phyloP scores from a whole-genome alignment of 2,113 vertebrate genomes.

The Periophthalmodon schlosseri region DNA sequence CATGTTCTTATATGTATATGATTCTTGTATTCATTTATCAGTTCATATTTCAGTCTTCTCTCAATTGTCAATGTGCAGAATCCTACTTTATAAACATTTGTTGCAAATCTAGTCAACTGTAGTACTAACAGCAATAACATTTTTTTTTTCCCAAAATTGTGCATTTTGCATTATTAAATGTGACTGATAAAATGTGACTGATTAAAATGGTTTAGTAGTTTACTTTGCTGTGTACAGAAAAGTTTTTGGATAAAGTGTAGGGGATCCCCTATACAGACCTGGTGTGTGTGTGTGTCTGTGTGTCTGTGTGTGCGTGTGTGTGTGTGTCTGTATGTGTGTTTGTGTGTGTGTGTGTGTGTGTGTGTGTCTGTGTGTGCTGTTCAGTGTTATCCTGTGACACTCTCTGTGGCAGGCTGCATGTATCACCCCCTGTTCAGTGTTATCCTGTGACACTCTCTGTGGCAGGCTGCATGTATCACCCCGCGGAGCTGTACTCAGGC shows the following conservation, averaged over 20 bases:
- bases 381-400: background rate
- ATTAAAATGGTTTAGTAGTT: background rate
- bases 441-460: constrained; percentile 10
- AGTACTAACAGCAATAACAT: too few relatives aligned
- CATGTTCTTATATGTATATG: too few relatives aligned
- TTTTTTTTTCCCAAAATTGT: too few relatives aligned
- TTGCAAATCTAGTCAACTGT: too few relatives aligned
- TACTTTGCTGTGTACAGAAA: background rate
- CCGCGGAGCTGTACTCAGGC: constrained; percentile 86
- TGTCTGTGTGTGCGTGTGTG: too few relatives aligned
- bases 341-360: too few relatives aligned
- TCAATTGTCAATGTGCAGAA: too few relatives aligned
- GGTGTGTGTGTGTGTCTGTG: constrained; percentile 35
- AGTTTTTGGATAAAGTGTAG: constrained; percentile 57
- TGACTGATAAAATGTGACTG: background rate
- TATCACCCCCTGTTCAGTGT: constrained; percentile 76
- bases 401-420: constrained; percentile 84
- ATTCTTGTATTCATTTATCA: too few relatives aligned
- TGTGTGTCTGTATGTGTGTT: background rate
- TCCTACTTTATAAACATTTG: too few relatives aligned
- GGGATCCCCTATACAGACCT: constrained; percentile 59
- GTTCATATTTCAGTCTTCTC: too few relatives aligned
- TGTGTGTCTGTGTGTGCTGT: background rate
- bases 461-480: constrained; percentile 92
- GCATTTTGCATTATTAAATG: background rate